Conservation (phyloP, 2,797 vertebrate species). For the Chrosomus eos region DNA sequence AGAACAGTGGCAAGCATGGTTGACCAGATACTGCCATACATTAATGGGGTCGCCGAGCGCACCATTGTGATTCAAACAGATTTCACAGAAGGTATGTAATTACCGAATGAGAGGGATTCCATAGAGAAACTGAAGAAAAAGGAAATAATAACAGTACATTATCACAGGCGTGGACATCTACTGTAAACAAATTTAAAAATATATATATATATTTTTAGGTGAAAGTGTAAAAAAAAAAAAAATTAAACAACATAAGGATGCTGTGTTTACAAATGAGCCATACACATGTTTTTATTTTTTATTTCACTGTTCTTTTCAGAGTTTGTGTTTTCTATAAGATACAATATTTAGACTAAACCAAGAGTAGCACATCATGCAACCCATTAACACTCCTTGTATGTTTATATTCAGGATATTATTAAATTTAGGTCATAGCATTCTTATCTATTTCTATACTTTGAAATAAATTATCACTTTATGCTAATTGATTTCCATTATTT, state of each 20-base stretch:
- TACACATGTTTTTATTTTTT: neutral
- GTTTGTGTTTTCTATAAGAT: neutral
- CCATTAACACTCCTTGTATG: neutral
- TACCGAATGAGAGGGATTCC: constrained; percentile 56
- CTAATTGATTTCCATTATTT: neutral
- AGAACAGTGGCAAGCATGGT: constrained; percentile 78
- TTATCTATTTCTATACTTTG: neutral
- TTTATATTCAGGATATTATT: neutral
- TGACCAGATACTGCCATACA: constrained; percentile 83
- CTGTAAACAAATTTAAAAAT: neutral
- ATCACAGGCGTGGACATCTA: neutral
- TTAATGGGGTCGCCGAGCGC: constrained; percentile 88
- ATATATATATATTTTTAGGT: neutral
- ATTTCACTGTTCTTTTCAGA: neutral
- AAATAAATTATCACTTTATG: neutral
- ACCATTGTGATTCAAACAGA: constrained; percentile 87
- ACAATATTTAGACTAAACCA: neutral
- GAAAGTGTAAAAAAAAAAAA: no score
- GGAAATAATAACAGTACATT: neutral
- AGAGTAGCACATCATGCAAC: neutral
- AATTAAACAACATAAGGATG: neutral
- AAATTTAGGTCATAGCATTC: neutral
- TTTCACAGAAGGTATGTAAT: constrained; percentile 95
- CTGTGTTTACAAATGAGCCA: neutral
- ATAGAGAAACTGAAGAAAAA: neutral